Evolutionary conservation across 2,113 vertebrate species (phyloP), one percentile per base, ranked within the genome.

Genomic region (Oryzias curvinotus): DNA sequence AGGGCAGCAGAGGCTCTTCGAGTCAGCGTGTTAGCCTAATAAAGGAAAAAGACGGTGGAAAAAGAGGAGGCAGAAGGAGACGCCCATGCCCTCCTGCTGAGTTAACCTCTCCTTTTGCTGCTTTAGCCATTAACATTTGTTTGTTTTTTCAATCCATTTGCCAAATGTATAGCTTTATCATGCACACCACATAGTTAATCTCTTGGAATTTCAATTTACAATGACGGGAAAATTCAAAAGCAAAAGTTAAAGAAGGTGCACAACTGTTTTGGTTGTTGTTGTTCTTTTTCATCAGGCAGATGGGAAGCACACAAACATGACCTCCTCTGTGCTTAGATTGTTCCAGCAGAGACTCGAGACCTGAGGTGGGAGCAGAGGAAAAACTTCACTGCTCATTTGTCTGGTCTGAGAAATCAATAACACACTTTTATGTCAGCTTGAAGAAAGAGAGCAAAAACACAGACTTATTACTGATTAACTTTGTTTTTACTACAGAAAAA

Each of bases 341-440:
- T 28, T 53, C 62, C 43, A 46, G 70, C 48, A 26, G 62, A 83
- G 77, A 62, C 41, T 17, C 10, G 10, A 47, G 67, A 53, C 47
- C 52, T 23, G 65, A 77, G 75, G 78, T 63, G 75, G 74, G 77
- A 70, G 70, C 42, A 19, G 28, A 61, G 57, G 64, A 57, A 85
- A 76, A 78, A 81, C 82, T 86, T 88, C 72, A 77, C 69, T 59
- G 63, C 70, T 62, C 68, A 84, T 80, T 87, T 84, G 59, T 77
- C 64, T 78, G 76, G 51, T 49, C 62, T 79, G 43, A 81, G 66
- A 82, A 89, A 92, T 92, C 91, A 86, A 92, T 91, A 82, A 48
- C 73, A 14, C 48, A 78, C 79, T 89, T 91, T 88, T 69, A 82
- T 88, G 63, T 87, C 68, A 85, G 77, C 85, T 88, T 81, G 84